Conservation (phyloP, 2,888 invertebrate genomes). For the Lasioglossum villosulum region DNA sequence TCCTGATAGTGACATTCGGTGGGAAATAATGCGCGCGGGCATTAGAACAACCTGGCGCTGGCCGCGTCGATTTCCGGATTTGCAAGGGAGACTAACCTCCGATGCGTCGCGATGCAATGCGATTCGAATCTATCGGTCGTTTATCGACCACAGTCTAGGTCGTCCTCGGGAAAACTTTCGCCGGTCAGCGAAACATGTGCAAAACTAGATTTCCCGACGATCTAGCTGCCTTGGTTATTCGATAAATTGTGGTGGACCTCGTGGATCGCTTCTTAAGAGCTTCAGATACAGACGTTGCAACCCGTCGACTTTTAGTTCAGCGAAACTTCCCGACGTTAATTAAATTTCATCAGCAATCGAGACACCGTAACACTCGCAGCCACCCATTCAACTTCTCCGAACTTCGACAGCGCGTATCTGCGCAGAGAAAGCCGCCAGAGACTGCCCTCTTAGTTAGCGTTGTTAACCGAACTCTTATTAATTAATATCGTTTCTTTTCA, state of each 20-base stretch:
- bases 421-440: not conserved
- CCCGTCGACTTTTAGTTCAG: not conserved
- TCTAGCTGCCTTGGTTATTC: not conserved
- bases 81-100: slow-evolving; percentile 56
- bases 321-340: not conserved
- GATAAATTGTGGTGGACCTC: not conserved
- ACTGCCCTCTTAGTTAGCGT: not conserved
- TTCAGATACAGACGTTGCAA: not conserved
- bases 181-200: not conserved
- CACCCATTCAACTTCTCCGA: not conserved
- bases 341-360: not conserved
- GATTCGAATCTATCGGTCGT: not conserved
- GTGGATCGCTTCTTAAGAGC: not conserved
- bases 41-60: slow-evolving; percentile 46
- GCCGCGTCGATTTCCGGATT: slow-evolving; percentile 65
- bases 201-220: slow-evolving; percentile 3
- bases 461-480: not conserved
- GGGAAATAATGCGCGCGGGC: slow-evolving; percentile 60
- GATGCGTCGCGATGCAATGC: slow-evolving; percentile 28
- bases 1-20: slow-evolving; percentile 57
- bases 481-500: not conserved
- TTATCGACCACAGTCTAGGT: slow-evolving; percentile 28
- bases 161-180: slow-evolving; percentile 10
- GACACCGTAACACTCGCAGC: not conserved
- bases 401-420: not conserved